These are phyloP conservation scores for Gambusia yucatana DNA, from an alignment of 2,797 vertebrate species.

Conservation along the genomic window DNA sequence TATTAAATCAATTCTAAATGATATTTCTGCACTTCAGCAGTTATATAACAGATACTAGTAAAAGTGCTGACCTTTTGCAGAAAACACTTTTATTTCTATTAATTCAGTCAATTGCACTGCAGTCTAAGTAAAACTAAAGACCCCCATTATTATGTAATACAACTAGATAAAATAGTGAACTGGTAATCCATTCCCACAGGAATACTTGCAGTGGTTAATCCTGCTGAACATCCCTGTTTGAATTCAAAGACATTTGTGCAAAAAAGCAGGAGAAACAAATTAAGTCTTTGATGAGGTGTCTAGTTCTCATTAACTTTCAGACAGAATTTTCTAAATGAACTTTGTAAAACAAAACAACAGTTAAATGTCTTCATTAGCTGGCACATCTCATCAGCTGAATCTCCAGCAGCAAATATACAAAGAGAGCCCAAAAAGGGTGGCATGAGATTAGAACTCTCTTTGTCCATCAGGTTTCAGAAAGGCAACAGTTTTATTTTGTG, in stretches of 20 bases:
- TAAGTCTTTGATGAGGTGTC: neutral
- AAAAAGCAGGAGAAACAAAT: neutral
- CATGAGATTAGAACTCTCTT: neutral
- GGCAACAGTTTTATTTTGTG: neutral
- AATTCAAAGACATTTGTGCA: conserved; percentile 3
- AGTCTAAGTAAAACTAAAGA: neutral
- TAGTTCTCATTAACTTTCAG: neutral
- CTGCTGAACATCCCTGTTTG: conserved; percentile 1
- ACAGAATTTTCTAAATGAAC: neutral
- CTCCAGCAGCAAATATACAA: neutral
- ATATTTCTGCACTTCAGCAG: conserved; percentile 6
- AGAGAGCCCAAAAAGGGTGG: neutral
- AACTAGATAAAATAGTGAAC: neutral
- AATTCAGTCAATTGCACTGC: conserved; percentile 5
- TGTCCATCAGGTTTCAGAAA: neutral
- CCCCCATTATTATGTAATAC: neutral
- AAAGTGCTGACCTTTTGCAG: neutral
- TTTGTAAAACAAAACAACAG: neutral
- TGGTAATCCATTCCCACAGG: neutral
- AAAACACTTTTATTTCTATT: conserved; percentile 2
- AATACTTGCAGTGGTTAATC: neutral
- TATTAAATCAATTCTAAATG: conserved; percentile 16
- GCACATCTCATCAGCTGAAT: neutral
- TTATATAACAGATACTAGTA: neutral
- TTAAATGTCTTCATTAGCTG: neutral